Conservation (phyloP, 2,113 vertebrate species). For the Camelus dromedarius region DNA sequence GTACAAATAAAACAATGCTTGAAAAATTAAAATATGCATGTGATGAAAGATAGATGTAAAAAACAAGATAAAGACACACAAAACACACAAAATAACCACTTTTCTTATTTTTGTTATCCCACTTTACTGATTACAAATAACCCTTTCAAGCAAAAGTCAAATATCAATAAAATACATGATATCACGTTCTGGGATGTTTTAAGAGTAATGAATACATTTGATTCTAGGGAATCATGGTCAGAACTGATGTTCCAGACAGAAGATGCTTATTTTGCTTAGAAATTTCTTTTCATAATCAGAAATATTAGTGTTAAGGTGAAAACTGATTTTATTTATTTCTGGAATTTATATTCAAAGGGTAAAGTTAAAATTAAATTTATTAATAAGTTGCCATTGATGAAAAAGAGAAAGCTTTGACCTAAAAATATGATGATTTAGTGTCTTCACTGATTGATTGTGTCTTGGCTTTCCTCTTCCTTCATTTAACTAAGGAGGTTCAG, state of each 20-base stretch:
- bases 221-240: background rate
- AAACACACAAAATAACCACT: background rate
- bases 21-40: background rate
- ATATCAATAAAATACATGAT: background rate
- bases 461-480: slow-evolving; percentile 55
- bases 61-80: background rate
- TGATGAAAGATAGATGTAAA: background rate
- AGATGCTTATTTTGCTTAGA: background rate
- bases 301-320: background rate
- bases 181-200: background rate
- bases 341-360: slow-evolving; percentile 60
- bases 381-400: slow-evolving; percentile 68
- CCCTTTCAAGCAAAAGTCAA: slow-evolving; percentile 44
- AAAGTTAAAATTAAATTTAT: slow-evolving; percentile 69
- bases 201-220: slow-evolving; percentile 56
- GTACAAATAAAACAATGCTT: background rate
- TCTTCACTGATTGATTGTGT: slow-evolving; percentile 61
- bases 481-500: slow-evolving; percentile 58
- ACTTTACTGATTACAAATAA: slow-evolving; percentile 46
- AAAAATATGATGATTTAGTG: slow-evolving; percentile 69
- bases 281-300: background rate
- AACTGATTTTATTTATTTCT: slow-evolving; percentile 51
- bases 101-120: background rate
- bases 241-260: background rate
- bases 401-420: slow-evolving; percentile 65